A percentile compares a stretch with the other conserved stretches of the same genome.
phyloP scores from a whole-genome alignment of 2,113 vertebrate genomes.

The Lasiurus borealis region DNA sequence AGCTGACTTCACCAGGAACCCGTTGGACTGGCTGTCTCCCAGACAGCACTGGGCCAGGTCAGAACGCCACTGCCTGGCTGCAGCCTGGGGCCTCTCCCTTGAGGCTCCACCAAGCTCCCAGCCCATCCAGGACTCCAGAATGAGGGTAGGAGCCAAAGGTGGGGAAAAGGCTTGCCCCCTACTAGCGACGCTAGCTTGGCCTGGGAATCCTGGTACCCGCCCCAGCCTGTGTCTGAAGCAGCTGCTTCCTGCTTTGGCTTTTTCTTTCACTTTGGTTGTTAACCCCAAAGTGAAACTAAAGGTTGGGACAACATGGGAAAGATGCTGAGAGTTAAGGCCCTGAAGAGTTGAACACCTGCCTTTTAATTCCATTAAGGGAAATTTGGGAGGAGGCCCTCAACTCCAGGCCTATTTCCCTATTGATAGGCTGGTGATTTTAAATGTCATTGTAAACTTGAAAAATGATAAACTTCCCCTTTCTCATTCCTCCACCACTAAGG shows the following conservation, averaged over 20 bases:
- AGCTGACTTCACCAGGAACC: constrained; percentile 70
- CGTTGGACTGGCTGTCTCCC: constrained; percentile 70
- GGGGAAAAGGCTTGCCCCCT: not conserved
- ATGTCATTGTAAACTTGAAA: not conserved
- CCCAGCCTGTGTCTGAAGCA: not conserved
- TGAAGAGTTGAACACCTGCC: not conserved
- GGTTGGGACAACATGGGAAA: not conserved
- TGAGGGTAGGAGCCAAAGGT: not conserved
- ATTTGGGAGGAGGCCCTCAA: not conserved
- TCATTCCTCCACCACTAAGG: not conserved
- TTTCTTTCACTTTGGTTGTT: constrained; percentile 80
- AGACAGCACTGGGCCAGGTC: constrained; percentile 57
- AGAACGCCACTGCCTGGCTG: constrained; percentile 13
- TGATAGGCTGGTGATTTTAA: constrained; percentile 33
- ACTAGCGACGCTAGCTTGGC: not conserved
- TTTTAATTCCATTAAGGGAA: not conserved
- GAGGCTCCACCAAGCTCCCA: not conserved
- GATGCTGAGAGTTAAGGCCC: not conserved
- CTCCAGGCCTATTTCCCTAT: not conserved
- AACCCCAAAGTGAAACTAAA: constrained; percentile 76
- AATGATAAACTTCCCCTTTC: constrained; percentile 2
- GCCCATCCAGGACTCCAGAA: not conserved
- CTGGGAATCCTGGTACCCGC: not conserved
- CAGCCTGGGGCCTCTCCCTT: constrained; percentile 49
- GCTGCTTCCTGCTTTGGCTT: constrained; percentile 70